Evolutionary conservation across 2,113 vertebrate species (phyloP).

Genomic region (Nesoenas mayeri): DNA sequence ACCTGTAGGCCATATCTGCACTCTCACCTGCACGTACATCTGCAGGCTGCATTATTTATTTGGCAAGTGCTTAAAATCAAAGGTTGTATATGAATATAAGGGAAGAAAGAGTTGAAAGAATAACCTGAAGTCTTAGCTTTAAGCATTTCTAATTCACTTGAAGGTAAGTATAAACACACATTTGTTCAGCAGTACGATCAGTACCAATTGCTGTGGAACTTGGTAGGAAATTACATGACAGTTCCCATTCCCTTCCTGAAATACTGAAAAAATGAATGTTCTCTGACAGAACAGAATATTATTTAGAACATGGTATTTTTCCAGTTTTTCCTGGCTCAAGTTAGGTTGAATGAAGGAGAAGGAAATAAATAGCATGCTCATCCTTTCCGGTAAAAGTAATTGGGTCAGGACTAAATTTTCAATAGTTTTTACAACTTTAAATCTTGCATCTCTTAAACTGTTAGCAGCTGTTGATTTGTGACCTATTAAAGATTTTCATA

Average conservation of each 20-base stretch:
- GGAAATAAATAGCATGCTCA: background rate
- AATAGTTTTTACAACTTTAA: background rate
- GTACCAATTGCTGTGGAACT: background rate
- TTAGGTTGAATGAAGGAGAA: background rate
- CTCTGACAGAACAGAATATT: background rate
- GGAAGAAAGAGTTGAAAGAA: background rate
- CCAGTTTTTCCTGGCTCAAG: background rate
- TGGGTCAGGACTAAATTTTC: background rate
- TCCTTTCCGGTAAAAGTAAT: background rate
- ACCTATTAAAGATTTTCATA: background rate
- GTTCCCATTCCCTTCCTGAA: background rate
- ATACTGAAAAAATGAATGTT: background rate
- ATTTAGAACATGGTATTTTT: background rate
- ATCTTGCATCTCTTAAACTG: background rate
- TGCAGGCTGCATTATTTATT: background rate
- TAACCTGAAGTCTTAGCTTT: background rate
- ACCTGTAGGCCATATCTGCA: background rate
- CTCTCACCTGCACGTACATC: accelerated
- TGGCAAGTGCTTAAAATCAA: background rate
- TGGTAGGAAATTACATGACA: background rate
- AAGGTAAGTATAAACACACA: background rate
- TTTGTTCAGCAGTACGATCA: background rate
- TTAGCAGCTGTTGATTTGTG: background rate
- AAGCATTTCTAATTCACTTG: background rate
- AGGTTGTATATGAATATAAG: background rate